Evolutionary conservation across 2,797 vertebrate genomes (phyloP).

Genomic region (Myripristis murdjan): DNA sequence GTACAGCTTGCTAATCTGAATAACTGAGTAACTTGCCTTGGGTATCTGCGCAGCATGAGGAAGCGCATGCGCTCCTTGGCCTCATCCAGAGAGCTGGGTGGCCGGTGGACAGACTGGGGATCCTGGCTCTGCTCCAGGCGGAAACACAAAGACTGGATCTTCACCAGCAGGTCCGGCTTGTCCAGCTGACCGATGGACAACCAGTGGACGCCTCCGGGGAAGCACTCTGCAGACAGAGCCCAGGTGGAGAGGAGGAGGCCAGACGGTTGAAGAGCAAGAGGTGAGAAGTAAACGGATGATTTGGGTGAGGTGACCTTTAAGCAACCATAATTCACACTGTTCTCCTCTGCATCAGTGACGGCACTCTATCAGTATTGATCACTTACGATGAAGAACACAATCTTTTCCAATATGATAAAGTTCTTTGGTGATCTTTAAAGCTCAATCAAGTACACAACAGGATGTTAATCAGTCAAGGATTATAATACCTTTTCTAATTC

Average conservation of each 20-base stretch:
- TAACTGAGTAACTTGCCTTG: slow-evolving; percentile 84
- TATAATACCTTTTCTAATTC: no score
- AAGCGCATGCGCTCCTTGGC: slow-evolving; percentile 95
- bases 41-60: slow-evolving; percentile 90
- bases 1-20: slow-evolving; percentile 2
- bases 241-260: not conserved
- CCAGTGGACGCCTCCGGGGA: slow-evolving; percentile 96
- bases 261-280: not conserved
- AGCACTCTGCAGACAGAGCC: slow-evolving; percentile 85
- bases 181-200: slow-evolving; percentile 96
- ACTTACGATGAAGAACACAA: no score
- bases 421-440: no score
- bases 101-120: slow-evolving; percentile 82
- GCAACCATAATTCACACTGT: not conserved
- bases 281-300: not conserved
- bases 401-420: no score
- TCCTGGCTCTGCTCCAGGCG: slow-evolving; percentile 92
- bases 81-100: slow-evolving; percentile 93
- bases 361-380: no score
- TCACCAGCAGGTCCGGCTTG: slow-evolving; percentile 92
- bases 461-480: no score
- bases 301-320: not conserved
- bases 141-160: slow-evolving; percentile 94
- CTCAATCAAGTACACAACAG: no score
- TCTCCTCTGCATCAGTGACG: not conserved